A percentile compares a stretch with the other conserved stretches of the same genome.
phyloP scores from a whole-genome alignment of 2,888 invertebrate genomes.

The Mongoloraphidia duomilia region DNA sequence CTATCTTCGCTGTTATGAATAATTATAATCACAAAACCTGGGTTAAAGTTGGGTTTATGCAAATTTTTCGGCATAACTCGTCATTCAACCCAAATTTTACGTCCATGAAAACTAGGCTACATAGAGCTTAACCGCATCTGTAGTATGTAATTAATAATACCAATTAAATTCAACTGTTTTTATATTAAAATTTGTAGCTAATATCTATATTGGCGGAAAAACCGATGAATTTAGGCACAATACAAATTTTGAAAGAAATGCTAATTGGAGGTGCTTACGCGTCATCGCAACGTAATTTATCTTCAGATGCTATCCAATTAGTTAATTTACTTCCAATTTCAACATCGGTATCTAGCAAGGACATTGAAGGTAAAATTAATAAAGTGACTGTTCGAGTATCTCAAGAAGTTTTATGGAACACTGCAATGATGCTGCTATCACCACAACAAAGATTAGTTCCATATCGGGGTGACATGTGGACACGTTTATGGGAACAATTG shows the following conservation, averaged over 20 bases:
- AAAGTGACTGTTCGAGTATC: slow-evolving; percentile 44
- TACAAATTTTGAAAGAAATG: slow-evolving; percentile 65
- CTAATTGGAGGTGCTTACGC: slow-evolving; percentile 61
- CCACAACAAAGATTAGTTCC: slow-evolving; percentile 74
- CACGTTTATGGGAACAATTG: slow-evolving; percentile 61
- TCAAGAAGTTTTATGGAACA: slow-evolving; percentile 66
- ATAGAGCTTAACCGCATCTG: neutral
- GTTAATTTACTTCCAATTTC: slow-evolving; percentile 58
- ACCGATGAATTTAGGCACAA: slow-evolving; percentile 44
- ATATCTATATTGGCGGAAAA: slow-evolving; percentile 45
- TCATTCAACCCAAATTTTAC: too few relatives aligned
- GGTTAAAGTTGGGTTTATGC: too few relatives aligned
- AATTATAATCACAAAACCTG: too few relatives aligned
- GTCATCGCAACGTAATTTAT: slow-evolving; percentile 53
- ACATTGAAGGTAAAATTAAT: slow-evolving; percentile 46
- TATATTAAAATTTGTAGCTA: slow-evolving; percentile 29
- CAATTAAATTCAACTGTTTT: neutral
- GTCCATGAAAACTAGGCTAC: too few relatives aligned
- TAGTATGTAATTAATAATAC: neutral
- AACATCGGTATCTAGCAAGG: slow-evolving; percentile 39
- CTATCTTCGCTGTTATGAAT: too few relatives aligned
- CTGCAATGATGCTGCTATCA: slow-evolving; percentile 67
- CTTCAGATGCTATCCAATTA: slow-evolving; percentile 54
- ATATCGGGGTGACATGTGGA: slow-evolving; percentile 71
- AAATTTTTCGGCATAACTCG: too few relatives aligned